Evolutionary conservation across 92 coral and sea anemone species (phyloP), one percentile per base, ranked within the genome.

Genomic region (Palythoa grandis): DNA sequence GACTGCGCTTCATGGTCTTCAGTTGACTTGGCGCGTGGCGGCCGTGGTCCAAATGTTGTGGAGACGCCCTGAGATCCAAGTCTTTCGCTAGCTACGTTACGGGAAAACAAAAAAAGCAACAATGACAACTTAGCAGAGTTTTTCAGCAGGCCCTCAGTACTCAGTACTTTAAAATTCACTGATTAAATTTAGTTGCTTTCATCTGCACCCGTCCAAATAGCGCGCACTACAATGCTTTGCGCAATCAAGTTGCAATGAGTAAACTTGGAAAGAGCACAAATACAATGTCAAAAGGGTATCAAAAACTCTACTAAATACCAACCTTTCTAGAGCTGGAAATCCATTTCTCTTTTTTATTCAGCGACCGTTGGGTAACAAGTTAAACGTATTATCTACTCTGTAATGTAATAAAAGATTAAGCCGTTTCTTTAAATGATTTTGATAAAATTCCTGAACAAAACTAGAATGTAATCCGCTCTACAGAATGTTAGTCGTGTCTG

Each of bases 1-100:
- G 63, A 53, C 82, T 76, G 37, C 82, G 82, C 67, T 76, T 76
- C 82, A 76, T 74, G 29, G 60, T 14, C n/a, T 0, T 29, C 50
- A 8, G 50, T 43, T 43, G 6, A 43, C 50, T 24, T 14, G 19
- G 39, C 13, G 35, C 63, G 52, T 29, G 38, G 50, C 23, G 66
- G 43, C 19, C 65, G 60, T 54, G 16, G 60, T 75, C 35, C 61
- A 76, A 23, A 17, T 11, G n/a, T 11, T n/a, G 7, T 25, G 6
- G 23, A 24, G 52, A 76, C 78, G 52, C 15, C 3, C 50, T 47
- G 20, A 53, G 16, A 38, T 50, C 37, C 53, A 43, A 22, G 29
- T 3, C 65, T 75, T 75, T 35, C 16, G 19, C 38, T 24, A 24
- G 19, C 38, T 24, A 24, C 61, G 39, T 7, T 11, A 56, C 69